Percentiles rank a stretch among this genome's conserved stretches.
Evolutionary conservation across 2,888 invertebrate genomes (phyloP).

Genomic region (Dione vanillae): DNA sequence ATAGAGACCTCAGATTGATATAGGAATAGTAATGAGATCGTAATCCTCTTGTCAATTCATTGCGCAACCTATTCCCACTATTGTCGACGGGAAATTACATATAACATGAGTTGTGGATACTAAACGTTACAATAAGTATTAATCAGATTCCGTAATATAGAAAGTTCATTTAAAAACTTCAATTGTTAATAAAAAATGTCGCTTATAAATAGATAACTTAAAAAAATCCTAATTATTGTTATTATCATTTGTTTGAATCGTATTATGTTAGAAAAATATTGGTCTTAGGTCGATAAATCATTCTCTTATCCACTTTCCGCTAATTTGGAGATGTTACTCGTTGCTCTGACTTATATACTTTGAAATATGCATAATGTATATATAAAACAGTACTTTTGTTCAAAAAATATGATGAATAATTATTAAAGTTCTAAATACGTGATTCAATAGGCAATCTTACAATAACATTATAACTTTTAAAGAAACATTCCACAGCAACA

Average conservation of each 20-base stretch:
- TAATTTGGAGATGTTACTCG: not conserved
- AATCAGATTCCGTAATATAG: not conserved
- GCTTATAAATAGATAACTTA: too few species aligned
- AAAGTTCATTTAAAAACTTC: too few species aligned
- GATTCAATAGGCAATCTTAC: not conserved
- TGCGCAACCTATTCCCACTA: conserved; percentile 50
- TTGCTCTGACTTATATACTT: not conserved
- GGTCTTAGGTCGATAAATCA: too few species aligned
- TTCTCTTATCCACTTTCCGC: too few species aligned
- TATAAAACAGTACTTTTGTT: too few species aligned
- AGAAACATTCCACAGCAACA: not conserved
- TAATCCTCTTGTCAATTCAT: conserved; percentile 52
- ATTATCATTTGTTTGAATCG: too few species aligned
- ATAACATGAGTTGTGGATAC: conserved; percentile 21
- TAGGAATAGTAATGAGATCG: conserved; percentile 53
- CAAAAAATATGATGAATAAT: too few species aligned
- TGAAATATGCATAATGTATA: too few species aligned
- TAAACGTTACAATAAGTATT: not conserved
- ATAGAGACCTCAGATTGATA: conserved; percentile 29
- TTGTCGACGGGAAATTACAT: conserved; percentile 26
- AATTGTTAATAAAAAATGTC: too few species aligned
- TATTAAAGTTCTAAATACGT: too few species aligned
- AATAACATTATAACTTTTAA: not conserved
- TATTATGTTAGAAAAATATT: too few species aligned
- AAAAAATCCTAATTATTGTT: not conserved